Base-by-base conservation (phyloP, 2,888 invertebrate species). In the Philhelius pedissequus region DNA sequence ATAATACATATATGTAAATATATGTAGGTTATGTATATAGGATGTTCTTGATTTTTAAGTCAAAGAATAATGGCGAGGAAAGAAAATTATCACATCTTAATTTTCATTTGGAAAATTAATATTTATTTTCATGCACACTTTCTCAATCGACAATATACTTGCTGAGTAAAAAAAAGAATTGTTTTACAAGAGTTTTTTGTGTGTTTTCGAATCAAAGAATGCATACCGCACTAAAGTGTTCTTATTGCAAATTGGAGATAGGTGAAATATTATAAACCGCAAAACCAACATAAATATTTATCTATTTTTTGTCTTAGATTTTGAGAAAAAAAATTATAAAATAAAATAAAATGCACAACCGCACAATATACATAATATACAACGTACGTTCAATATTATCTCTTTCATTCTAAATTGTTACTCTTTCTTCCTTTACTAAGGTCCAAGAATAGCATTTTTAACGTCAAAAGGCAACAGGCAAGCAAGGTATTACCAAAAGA, bases 401-500 rank as follows among this genome's bases (percentile, higher is more conserved):
- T 43, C 35, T 56, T 54, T 56, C 4, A 2, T 9, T 43, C 5
- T 4, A 64, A 78, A 64, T 71, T 58, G 45, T 40, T 27, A 66
- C 43, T 15, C 38, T 48, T 78, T 48, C 22, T 54, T 56, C 13
- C 9, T 68, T 52, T 43, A 13, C 52, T 54, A 54, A 75, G 52
- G 38, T 74, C 30, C 18, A 52, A 60, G 68, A 79, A 79, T 74
- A 79, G 79, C 60, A 62, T 32, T 32, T 18, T 27, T 30, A 40
- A 60, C 32, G 48, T 35, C 32, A 25, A 48, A 20, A n/a, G n/a
- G n/a, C n/a, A n/a, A n/a, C n/a, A 22, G 18, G 30, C 58, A 50
- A 76, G 27, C 7, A 11, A 40, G 9, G 20, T 7, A 32, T 9
- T 6, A 40, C n/a, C 15, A 15, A 15, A 13, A 40, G 38, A 38